phyloP scores from a whole-genome alignment of 2,888 invertebrate genomes.

The Shargacucullia verbasci region DNA sequence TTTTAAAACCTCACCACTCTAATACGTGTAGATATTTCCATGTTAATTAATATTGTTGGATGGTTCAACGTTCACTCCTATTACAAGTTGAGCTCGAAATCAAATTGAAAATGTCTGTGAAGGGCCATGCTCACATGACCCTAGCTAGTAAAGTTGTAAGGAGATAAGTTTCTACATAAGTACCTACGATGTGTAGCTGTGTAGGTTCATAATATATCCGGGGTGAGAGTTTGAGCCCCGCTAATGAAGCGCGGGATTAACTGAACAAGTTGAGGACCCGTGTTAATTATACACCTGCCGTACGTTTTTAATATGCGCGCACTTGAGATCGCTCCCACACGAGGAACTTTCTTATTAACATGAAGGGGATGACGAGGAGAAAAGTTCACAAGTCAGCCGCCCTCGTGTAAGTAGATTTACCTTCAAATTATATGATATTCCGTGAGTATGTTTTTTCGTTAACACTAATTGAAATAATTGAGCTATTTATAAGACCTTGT shows the following conservation, averaged over 20 bases:
- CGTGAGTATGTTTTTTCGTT: slow-evolving; percentile 7
- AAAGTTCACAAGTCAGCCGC: slow-evolving; percentile 30
- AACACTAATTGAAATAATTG: slow-evolving; percentile 14
- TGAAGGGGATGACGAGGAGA: slow-evolving; percentile 35
- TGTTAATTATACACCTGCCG: slow-evolving; percentile 52
- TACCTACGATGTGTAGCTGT: not conserved
- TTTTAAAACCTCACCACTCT: too few relatives aligned
- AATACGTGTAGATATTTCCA: too few relatives aligned
- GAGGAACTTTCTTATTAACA: slow-evolving; percentile 27
- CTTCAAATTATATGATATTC: slow-evolving; percentile 14
- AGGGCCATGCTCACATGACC: slow-evolving; percentile 11
- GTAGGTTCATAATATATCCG: not conserved
- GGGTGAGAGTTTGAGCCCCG: slow-evolving; percentile 52
- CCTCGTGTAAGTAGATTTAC: slow-evolving; percentile 1
- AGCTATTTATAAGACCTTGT: slow-evolving; percentile 14
- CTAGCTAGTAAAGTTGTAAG: not conserved
- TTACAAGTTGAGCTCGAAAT: slow-evolving; percentile 11
- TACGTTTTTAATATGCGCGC: slow-evolving; percentile 54
- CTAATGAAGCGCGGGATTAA: slow-evolving; percentile 67
- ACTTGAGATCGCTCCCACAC: slow-evolving; percentile 20
- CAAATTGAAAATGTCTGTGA: slow-evolving; percentile 23
- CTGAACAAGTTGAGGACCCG: slow-evolving; percentile 36
- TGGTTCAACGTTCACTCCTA: slow-evolving; percentile 18
- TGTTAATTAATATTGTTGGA: too few relatives aligned
- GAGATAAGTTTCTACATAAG: too few relatives aligned